phyloP scores from a whole-genome alignment of 2,113 vertebrate genomes.

The Micronisus gabar region DNA sequence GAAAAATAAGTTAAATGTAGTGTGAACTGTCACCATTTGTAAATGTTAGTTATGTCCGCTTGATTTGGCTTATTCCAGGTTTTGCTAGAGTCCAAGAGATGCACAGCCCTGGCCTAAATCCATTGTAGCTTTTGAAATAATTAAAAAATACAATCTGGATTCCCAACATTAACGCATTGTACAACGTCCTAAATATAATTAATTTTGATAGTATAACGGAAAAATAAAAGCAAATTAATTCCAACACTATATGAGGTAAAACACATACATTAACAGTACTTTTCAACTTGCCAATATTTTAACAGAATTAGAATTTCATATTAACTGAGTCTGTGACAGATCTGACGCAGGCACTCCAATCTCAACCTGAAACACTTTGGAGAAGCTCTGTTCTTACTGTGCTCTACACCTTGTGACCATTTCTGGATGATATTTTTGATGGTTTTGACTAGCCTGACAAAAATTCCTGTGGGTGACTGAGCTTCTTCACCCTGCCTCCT shows the following conservation, averaged over 20 bases:
- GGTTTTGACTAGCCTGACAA: neutral
- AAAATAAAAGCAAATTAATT: neutral
- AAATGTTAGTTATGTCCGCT: neutral
- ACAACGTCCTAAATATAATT: neutral
- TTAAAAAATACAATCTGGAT: constrained; percentile 17
- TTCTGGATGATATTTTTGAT: neutral
- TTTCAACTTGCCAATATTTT: neutral
- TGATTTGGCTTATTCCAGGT: neutral
- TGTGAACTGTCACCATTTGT: neutral
- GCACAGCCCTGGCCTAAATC: neutral
- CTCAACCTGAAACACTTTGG: neutral
- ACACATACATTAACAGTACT: neutral
- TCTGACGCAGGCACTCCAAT: neutral
- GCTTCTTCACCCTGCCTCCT: neutral
- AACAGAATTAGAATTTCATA: neutral
- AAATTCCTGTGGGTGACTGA: neutral
- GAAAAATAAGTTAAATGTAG: neutral
- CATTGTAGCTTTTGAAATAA: constrained; percentile 27
- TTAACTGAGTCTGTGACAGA: neutral
- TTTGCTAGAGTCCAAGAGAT: neutral
- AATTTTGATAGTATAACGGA: neutral
- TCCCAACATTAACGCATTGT: neutral
- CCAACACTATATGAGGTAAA: neutral
- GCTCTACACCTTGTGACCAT: neutral
- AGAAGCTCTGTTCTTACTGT: neutral